Evolutionary conservation across 2,113 vertebrate genomes (phyloP), one percentile per base, ranked within the genome.

Genomic region (Microtus richardsoni): DNA sequence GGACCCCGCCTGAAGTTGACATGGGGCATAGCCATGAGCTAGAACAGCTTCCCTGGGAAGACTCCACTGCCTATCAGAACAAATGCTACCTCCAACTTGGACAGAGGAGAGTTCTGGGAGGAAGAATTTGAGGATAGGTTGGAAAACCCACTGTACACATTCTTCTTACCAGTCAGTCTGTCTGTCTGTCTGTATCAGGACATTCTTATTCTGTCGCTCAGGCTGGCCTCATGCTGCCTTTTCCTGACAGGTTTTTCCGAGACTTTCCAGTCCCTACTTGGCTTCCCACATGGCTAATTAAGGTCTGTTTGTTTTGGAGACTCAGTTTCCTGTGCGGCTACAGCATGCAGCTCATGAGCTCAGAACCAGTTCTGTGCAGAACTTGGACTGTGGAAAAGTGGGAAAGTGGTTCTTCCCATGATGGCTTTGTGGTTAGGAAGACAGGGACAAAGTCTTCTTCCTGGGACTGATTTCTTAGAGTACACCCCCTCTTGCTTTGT

Each of bases 231-330:
- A 49, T 62, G 60, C 77, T 83, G 80, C 73, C 91, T 62, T 74
- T 39, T 13, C 26, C 41, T 54, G 24, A 36, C 24, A 58, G 78
- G 39, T 13, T 47, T 80, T 84, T 58, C 44, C 30, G 30, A 77
- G 41, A 49, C 83, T 82, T 90, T 94, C 52, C 24, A 80, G 2
- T n/a, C 36, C 58, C 58, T 88, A 30, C 74, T 91, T 89, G 41
- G 16, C 49, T 93, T 80, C 77, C 30, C 33, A 47, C 30, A 39
- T 41, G 89, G 82, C 9, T 79, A 84, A 54, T n/a, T 73, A 47
- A 75, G 7, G 79, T 74, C 16, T 17, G 54, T 95, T 87, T 71
- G 68, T 47, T 79, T 93, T 52, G 89, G 86, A 96, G 36, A 88
- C 8, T 52, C 68, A 41, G 44, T 73, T 41, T n/a, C 16, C 39